These are phyloP conservation scores for Epistrophella euchroma DNA, from an alignment of 2,888 invertebrate genomes.

Conservation along the genomic window DNA sequence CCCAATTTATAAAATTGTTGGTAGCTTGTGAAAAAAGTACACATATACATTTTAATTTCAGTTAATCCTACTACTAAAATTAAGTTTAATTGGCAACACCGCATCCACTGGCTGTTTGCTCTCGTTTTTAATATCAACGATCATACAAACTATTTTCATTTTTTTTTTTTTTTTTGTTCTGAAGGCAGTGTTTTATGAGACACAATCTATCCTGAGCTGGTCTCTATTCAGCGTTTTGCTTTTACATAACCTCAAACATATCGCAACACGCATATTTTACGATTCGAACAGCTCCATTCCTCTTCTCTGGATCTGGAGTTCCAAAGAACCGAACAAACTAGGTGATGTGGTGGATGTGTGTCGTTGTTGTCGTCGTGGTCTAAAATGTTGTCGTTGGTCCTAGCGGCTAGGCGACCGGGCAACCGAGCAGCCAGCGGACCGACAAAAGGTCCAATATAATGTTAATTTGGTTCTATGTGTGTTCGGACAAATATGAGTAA, in stretches of 20 bases:
- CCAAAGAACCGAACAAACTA: conserved; percentile 32
- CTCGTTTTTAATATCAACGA: conserved; percentile 36
- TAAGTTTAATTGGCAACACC: conserved; percentile 35
- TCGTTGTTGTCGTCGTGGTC: conserved; percentile 47
- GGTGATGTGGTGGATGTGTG: conserved; percentile 56
- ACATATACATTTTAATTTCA: too few relatives aligned
- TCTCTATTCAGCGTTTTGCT: conserved; percentile 67
- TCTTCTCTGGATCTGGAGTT: conserved; percentile 38
- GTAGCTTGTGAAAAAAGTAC: too few relatives aligned
- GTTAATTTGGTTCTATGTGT: conserved; percentile 77
- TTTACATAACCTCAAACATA: conserved; percentile 72
- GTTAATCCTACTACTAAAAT: background rate
- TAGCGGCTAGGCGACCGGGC: background rate
- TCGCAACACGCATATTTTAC: conserved; percentile 65
- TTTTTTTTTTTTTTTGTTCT: conserved; percentile 35
- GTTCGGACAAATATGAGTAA: conserved; percentile 77
- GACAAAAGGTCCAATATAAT: conserved; percentile 76
- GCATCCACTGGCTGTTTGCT: conserved; percentile 41
- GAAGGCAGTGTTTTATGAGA: conserved; percentile 66
- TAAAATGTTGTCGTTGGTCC: conserved; percentile 24
- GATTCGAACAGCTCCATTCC: conserved; percentile 31
- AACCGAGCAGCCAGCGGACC: conserved; percentile 43
- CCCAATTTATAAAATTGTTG: too few relatives aligned
- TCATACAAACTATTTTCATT: conserved; percentile 33
- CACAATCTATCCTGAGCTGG: conserved; percentile 66